These are phyloP conservation scores for Pectinophora gossypiella DNA, from an alignment of 1,140 invertebrate species.

Conservation along the genomic window DNA sequence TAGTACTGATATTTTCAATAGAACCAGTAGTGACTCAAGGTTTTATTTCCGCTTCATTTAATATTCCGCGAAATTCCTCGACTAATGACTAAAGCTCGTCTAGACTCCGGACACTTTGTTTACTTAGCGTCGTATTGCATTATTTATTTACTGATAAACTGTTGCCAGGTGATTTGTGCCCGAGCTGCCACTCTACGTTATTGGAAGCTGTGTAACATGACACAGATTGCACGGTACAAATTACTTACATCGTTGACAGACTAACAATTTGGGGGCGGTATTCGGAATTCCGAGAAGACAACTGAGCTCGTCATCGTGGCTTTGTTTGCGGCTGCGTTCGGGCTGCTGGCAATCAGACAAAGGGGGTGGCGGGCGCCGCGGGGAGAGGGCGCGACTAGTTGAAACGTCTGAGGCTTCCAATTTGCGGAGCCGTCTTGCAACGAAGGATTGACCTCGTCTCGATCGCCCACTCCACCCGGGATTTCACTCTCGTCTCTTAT, in stretches of 20 bases:
- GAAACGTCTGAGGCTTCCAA: slow-evolving; percentile 51
- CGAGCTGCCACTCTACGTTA: background rate
- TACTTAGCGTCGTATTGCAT: background rate
- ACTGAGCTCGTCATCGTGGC: slow-evolving; percentile 41
- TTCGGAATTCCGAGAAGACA: slow-evolving; percentile 46
- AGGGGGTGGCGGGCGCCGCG: slow-evolving; percentile 10
- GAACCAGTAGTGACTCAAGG: no score
- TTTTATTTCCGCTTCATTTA: no score
- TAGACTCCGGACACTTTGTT: background rate
- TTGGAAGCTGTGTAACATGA: background rate
- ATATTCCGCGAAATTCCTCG: background rate
- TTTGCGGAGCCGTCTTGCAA: slow-evolving; percentile 31
- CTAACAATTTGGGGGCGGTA: slow-evolving; percentile 38
- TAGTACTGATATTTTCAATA: no score
- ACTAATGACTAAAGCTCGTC: background rate
- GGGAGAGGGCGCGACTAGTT: slow-evolving; percentile 29
- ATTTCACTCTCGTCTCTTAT: slow-evolving; percentile 21
- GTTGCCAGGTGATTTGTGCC: background rate
- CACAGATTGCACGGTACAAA: slow-evolving; percentile 20
- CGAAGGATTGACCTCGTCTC: slow-evolving; percentile 36
- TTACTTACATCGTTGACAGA: slow-evolving; percentile 40
- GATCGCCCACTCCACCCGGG: slow-evolving; percentile 25
- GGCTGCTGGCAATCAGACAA: slow-evolving; percentile 39
- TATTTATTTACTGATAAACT: background rate
- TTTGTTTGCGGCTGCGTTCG: slow-evolving; percentile 44